A percentile compares a stretch with the other conserved stretches of the same genome.
Evolutionary conservation across 2,797 vertebrate genomes (phyloP).

Genomic region (Varecia variegata): DNA sequence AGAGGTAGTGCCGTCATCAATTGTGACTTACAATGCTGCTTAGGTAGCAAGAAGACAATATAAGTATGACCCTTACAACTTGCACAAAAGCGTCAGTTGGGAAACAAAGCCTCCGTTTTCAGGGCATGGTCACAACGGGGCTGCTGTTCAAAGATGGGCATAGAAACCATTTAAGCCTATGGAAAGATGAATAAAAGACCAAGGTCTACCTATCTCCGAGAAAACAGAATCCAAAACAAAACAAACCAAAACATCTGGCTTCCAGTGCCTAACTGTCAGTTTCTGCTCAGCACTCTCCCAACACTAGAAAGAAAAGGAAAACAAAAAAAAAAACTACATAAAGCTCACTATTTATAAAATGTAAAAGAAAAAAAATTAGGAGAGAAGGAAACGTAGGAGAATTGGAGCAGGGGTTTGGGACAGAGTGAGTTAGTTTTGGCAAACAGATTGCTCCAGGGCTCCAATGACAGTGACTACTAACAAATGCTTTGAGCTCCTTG

Average conservation of each 20-base stretch:
- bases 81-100: neutral
- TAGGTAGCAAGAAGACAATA: neutral
- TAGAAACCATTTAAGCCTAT: neutral
- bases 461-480: conserved; percentile 51
- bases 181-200: conserved; percentile 25
- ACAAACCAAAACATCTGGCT: neutral
- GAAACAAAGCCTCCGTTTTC: conserved; percentile 34
- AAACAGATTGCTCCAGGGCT: neutral
- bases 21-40: neutral
- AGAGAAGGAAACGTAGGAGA: neutral
- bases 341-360: conserved; percentile 55
- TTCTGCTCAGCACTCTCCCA: conserved; percentile 42
- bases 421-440: conserved; percentile 65
- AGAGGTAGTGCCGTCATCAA: neutral
- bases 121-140: neutral
- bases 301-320: neutral
- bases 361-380: neutral
- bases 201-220: neutral
- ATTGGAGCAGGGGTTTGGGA: neutral
- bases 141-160: neutral
- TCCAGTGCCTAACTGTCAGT: neutral
- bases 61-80: neutral
- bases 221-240: neutral
- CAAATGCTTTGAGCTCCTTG: conserved; percentile 46
- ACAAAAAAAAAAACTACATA: neutral